Evolutionary conservation across 2,797 vertebrate genomes (phyloP), one percentile per base, ranked within the genome.

Genomic region (Graptemys geographica): DNA sequence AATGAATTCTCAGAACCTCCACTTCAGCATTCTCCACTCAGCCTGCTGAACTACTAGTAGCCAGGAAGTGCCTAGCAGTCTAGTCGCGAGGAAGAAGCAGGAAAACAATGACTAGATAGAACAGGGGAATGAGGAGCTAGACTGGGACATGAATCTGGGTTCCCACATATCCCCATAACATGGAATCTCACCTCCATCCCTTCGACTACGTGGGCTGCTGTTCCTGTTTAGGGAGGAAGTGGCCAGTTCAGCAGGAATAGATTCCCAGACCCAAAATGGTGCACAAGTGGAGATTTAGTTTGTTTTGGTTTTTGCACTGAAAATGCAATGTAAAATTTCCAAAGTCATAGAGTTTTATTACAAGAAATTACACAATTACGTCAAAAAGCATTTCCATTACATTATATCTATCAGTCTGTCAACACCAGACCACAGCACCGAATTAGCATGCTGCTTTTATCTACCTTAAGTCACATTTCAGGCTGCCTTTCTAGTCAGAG

Each of bases 321-420:
- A 33, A 53, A 81, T 3, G 9, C 11, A 25, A 19, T 1, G 13
- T 0, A 0, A 52, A 12, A 89, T 28, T 41, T 56, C 56, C 76
- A 8, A 89, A 89, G 72, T 80, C 55, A 84, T 69, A 37, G 33
- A 25, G 19, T 83, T 89, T 92, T 85, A 72, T 59, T 89, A 72
- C 28, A 85, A 62, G 33, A 47, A 92, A 62, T 87, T 80, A 94
- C 4, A 28, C 59, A 55, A 84, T 21, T 83, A 72, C 8, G 74
- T 69, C 85, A 87, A 89, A 72, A 95, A 87, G 33, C 59, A 23
- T 59, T 95, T 89, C 79, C 59, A 55, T 86, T 80, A 25, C 12
- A 89, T 84, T 55, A 37, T 79, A 89, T 90, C 44, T 49, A 76
- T 82, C 88, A 87, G 82, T 51, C 28, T 89, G 86, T 80, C 95